These are phyloP conservation scores for Sebastes minor DNA, from an alignment of 2,797 vertebrate genomes.

Conservation along the genomic window DNA sequence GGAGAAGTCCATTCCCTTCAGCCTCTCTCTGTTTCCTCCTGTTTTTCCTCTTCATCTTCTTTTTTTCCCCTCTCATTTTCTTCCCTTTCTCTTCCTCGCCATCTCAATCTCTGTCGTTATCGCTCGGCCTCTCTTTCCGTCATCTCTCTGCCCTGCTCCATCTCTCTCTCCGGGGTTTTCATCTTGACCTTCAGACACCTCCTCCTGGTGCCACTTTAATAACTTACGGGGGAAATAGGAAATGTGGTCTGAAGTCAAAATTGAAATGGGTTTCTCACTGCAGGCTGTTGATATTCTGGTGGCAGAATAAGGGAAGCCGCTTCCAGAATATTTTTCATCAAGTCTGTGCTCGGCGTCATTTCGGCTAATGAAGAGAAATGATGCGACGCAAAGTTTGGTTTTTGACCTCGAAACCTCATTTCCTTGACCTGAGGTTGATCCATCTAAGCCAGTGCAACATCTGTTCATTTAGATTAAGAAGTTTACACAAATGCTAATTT, in stretches of 20 bases:
- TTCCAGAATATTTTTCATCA: conserved; percentile 58
- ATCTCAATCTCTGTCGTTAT: conserved; percentile 40
- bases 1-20: conserved; percentile 34
- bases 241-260: conserved; percentile 72
- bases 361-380: conserved; percentile 69
- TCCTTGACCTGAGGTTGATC: conserved; percentile 45
- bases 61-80: not conserved
- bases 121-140: conserved; percentile 38
- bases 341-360: conserved; percentile 54
- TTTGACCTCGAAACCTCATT: conserved; percentile 63
- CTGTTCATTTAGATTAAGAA: conserved; percentile 35
- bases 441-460: not conserved
- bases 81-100: conserved; percentile 6
- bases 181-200: conserved; percentile 78
- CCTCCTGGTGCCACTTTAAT: conserved; percentile 73
- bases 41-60: conserved; percentile 10
- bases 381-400: conserved; percentile 40
- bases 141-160: conserved; percentile 34
- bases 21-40: conserved; percentile 6
- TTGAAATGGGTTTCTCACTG: conserved; percentile 71
- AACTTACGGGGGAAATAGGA: conserved; percentile 67
- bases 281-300: conserved; percentile 70
- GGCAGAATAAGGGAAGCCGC: conserved; percentile 49
- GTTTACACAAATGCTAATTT: conserved; percentile 32
- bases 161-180: conserved; percentile 58